Conservation (phyloP, 23 tunicate species). For the Aplidium turbinatum region DNA sequence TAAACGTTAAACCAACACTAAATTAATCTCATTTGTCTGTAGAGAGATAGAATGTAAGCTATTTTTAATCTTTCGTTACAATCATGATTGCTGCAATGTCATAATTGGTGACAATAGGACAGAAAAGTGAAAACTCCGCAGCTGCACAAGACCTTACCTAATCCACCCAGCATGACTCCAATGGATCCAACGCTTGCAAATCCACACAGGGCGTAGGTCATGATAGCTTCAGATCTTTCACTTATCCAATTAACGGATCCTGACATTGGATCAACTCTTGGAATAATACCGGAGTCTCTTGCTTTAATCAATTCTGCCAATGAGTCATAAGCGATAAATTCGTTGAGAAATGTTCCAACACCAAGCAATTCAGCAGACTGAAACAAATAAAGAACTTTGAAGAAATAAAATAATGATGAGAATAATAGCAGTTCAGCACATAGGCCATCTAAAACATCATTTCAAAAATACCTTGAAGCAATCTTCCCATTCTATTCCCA, state of each 20-base stretch:
- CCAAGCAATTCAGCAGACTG: constrained; percentile 64
- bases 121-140: too few relatives aligned
- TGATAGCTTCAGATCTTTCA: constrained; percentile 65
- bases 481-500: constrained; percentile 88
- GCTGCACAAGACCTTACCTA: constrained; percentile 38
- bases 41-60: too few relatives aligned
- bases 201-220: constrained; percentile 76
- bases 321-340: constrained; percentile 62
- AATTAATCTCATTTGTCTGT: too few relatives aligned
- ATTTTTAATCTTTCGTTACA: too few relatives aligned
- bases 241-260: constrained; percentile 48
- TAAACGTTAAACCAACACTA: too few relatives aligned
- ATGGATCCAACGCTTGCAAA: constrained; percentile 64
- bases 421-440: too few relatives aligned
- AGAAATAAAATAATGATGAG: too few relatives aligned
- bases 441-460: too few relatives aligned
- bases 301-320: constrained; percentile 29
- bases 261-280: constrained; percentile 24
- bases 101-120: too few relatives aligned
- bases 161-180: constrained; percentile 65
- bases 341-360: constrained; percentile 49
- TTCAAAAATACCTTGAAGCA: constrained; percentile 94
- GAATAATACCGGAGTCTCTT: constrained; percentile 42
- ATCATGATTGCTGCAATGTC: too few relatives aligned
- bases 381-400: constrained; percentile 10